Base-by-base conservation (phyloP, 2,888 invertebrate genomes). In the Eupithecia insigniata region DNA sequence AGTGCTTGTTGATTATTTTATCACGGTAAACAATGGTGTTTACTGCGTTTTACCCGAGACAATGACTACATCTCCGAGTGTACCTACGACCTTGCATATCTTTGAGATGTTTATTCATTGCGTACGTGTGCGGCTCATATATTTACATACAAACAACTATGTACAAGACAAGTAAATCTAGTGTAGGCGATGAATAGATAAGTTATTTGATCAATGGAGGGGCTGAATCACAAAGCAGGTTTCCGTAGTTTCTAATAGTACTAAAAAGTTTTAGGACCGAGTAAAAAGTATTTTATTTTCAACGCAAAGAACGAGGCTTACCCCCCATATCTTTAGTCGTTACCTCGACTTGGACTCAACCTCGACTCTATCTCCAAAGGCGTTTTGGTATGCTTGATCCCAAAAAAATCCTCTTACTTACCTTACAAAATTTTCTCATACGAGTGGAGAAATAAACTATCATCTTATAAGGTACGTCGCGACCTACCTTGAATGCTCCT, bases 1-100 rank as follows among this genome's bases (percentile, higher is more conserved):
- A 18, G 60, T 16, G 18, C n/a, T n/a, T 34, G 62, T n/a, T 62
- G 34, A 62, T 55, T 55, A 26, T 55, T 55, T 55, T 22, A 22
- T 14, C 26, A 26, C 4, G 26, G 4, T 14, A 55, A 62, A 30
- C 62, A 34, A 62, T 30, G 22, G 18, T 34, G 16, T 62, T n/a
- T n/a, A 62, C 18, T n/a, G n/a, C n/a, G n/a, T 30, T 18, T 18
- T 32, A 18, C 16, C n/a, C 8, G 28, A n/a, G 12, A 62, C 62
- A 62, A 30, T 30, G 61, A 32, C 55, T 62, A 65, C 28, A 61
- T 39, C 62, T 72, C 67, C 60, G 72, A 70, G 60, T 55, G 70
- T 72, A 72, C 67, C 61, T 1, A 51, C 73, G 74, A 75, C 79
- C 79, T 78, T 79, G 78, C 69, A 76, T 76, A 73, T 75, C 69